phyloP scores from a whole-genome alignment of 2,888 invertebrate species.

The Athalia cordata region DNA sequence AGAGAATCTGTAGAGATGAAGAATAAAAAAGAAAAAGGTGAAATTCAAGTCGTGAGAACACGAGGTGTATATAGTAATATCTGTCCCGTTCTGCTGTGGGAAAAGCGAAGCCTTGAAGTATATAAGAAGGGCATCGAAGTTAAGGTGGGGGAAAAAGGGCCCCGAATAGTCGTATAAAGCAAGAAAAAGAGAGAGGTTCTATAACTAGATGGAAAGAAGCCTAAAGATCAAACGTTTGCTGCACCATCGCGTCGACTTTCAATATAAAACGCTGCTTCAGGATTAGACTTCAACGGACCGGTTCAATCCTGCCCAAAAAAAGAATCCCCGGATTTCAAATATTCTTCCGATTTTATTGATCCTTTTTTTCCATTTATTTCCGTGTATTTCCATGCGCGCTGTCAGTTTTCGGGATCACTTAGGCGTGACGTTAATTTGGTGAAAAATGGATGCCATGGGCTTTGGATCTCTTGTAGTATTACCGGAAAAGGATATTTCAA shows the following conservation, averaged over 20 bases:
- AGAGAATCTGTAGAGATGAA: neutral
- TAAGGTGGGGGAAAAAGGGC: neutral
- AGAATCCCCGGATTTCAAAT: neutral
- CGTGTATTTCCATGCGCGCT: neutral
- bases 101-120: conserved; percentile 23
- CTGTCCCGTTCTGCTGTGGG: conserved; percentile 21
- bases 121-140: neutral
- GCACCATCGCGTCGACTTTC: too few relatives aligned
- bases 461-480: too few relatives aligned
- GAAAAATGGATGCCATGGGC: neutral
- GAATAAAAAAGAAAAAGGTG: neutral
- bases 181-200: too few relatives aligned
- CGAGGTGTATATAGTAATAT: too few relatives aligned
- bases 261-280: too few relatives aligned
- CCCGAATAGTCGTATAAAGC: neutral
- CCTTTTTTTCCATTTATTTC: neutral
- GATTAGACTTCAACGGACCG: too few relatives aligned
- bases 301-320: neutral
- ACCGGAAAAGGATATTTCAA: conserved; percentile 23
- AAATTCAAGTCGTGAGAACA: conserved; percentile 40
- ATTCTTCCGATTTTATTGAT: neutral
- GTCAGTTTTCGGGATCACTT: neutral
- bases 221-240: neutral
- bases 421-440: conserved; percentile 18
- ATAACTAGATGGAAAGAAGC: too few relatives aligned